phyloP scores from a whole-genome alignment of 2,888 invertebrate species.

The Scaeva pyrastri region DNA sequence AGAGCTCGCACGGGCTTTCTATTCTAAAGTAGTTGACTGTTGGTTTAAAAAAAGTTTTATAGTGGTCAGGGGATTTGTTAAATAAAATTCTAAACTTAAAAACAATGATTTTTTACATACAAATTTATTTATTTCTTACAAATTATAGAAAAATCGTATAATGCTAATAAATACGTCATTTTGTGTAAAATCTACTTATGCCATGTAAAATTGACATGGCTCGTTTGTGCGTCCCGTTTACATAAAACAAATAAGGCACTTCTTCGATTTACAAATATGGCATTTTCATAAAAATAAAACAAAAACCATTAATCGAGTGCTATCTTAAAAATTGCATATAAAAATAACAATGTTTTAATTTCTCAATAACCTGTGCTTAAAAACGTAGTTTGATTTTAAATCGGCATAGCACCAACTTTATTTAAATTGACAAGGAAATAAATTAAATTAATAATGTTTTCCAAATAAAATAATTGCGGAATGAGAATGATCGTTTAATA shows the following conservation, averaged over 20 bases:
- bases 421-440: not conserved
- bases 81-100: not conserved
- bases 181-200: slow-evolving; percentile 6
- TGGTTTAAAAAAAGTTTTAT: too few species aligned
- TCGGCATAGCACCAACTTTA: slow-evolving; percentile 46
- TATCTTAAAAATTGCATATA: slow-evolving; percentile 19
- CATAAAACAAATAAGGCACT: slow-evolving; percentile 33
- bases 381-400: not conserved
- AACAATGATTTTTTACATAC: not conserved
- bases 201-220: slow-evolving; percentile 4
- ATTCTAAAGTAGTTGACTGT: too few species aligned
- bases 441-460: slow-evolving; percentile 24
- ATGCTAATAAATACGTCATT: slow-evolving; percentile 18
- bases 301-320: slow-evolving; percentile 32
- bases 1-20: too few species aligned
- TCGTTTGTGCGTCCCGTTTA: slow-evolving; percentile 21
- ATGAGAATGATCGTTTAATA: slow-evolving; percentile 30
- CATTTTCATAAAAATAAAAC: not conserved
- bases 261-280: slow-evolving; percentile 19
- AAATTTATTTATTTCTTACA: slow-evolving; percentile 27
- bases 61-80: too few species aligned
- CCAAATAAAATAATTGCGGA: slow-evolving; percentile 45
- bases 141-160: not conserved
- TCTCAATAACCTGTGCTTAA: slow-evolving; percentile 1
- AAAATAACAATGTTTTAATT: not conserved